A percentile compares a stretch with the other conserved stretches of the same genome.
These are phyloP conservation scores for Gymnobelideus leadbeateri DNA, from an alignment of 2,113 vertebrate genomes.

Conservation along the genomic window DNA sequence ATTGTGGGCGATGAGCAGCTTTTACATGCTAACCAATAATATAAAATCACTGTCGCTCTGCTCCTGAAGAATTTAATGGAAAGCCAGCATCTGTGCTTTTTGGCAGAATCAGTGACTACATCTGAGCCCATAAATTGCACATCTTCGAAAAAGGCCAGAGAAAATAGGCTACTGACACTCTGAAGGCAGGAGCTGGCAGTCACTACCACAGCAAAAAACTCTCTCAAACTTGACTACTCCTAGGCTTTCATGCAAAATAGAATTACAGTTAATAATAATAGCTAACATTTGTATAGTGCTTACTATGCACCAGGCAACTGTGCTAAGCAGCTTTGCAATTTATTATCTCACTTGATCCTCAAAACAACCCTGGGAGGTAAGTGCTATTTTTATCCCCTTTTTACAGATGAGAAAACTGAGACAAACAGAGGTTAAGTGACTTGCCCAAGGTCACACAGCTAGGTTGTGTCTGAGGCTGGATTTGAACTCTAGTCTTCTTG, in stretches of 20 bases:
- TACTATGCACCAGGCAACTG: not conserved
- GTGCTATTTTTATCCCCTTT: not conserved
- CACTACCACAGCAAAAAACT: not conserved
- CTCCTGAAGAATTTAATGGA: constrained; percentile 56
- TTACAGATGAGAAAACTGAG: not conserved
- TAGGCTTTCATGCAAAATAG: not conserved
- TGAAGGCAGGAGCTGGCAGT: constrained; percentile 66
- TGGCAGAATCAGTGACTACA: constrained; percentile 33
- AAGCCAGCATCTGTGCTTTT: constrained; percentile 74
- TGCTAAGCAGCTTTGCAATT: not conserved
- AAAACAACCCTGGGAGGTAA: not conserved
- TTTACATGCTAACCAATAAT: not conserved
- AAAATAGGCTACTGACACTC: constrained; percentile 62
- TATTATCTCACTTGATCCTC: not conserved
- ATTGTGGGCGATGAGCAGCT: not conserved
- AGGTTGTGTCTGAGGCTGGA: not conserved
- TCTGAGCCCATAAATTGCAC: constrained; percentile 65
- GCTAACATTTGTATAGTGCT: not conserved
- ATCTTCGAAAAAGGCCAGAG: constrained; percentile 64
- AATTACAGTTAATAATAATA: not conserved
- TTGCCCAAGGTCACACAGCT: not conserved
- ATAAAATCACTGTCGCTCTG: not conserved
- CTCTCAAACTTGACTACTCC: not conserved
- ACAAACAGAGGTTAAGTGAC: not conserved
- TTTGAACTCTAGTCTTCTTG: not conserved